Evolutionary conservation across 2,797 vertebrate species (phyloP), one percentile per base, ranked within the genome.

Genomic region (Ciconia nigra): DNA sequence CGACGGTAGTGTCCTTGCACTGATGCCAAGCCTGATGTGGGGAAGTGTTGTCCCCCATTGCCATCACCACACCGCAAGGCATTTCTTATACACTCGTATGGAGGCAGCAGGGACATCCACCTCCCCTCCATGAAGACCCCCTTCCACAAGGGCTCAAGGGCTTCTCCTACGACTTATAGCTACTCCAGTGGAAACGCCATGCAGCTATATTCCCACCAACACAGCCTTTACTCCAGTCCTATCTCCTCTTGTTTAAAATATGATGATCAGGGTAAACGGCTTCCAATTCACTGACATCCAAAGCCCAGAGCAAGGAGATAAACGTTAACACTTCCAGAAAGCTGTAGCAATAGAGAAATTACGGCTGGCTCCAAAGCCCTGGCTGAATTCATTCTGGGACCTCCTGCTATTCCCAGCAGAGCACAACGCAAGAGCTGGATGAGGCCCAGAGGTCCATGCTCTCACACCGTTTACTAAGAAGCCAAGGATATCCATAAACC

Each of bases 271-370:
- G 67, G 78, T 89, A 91, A 95, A 69, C 0, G 1, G 59, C 69
- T 93, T 93, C 88, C 90, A 87, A 2, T 51, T 82, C 73, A 9
- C 83, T 88, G 86, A 82, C 81, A 80, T 15, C 71, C 78, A 61
- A 85, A 90, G 71, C 61, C 62, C 73, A 91, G 85, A 86, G 91
- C 85, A 86, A 74, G 49, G 85, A 94, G 86, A 93, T 71, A 79
- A 92, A 87, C 3, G 2, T 71, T 77, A 94, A 88, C 41, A 39
- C 67, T 90, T 85, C 76, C 93, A 94, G 90, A 92, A 95, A 93
- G 74, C 65, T 52, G 47, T 31, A 90, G 82, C 14, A 3, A 47
- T 18, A 41, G 46, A 92, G 49, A 54, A 92, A 83, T 83, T 78
- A 95, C 0, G 3, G 37, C 69, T 37, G 78, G 78, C 83, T 82